Conservation (phyloP, 1,140 invertebrate genomes). For the Lepidotrigona ventralis region DNA sequence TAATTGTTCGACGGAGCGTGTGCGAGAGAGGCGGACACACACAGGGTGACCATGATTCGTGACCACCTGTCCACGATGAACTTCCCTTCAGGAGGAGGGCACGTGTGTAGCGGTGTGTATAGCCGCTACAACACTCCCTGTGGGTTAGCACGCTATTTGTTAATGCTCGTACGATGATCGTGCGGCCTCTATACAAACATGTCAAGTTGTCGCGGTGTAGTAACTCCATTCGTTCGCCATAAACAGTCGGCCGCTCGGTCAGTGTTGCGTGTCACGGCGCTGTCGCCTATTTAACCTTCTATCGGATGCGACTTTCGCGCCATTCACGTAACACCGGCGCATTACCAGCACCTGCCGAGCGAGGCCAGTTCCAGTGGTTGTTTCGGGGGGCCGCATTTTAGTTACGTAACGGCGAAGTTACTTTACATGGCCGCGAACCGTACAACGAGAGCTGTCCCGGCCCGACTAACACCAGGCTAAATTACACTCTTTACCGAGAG, state of each 20-base stretch:
- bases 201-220: conserved; percentile 74
- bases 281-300: conserved; percentile 73
- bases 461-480: conserved; percentile 4
- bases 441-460: not conserved
- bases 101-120: conserved; percentile 40
- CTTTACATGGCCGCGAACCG: conserved; percentile 4
- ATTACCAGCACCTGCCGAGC: conserved; percentile 52
- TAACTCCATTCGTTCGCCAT: conserved; percentile 66
- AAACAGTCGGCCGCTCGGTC: conserved; percentile 66
- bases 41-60: conserved; percentile 43
- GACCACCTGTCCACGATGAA: conserved; percentile 65
- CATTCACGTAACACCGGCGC: conserved; percentile 66
- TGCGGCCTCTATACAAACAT: conserved; percentile 75
- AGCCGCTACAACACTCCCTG: conserved; percentile 43
- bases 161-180: conserved; percentile 66
- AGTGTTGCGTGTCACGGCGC: conserved; percentile 69
- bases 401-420: conserved; percentile 7
- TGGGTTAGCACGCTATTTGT: conserved; percentile 61
- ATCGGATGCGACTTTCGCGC: conserved; percentile 72
- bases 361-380: conserved; percentile 58
- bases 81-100: conserved; percentile 56
- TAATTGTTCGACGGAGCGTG: conserved; percentile 32
- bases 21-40: conserved; percentile 14
- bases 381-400: conserved; percentile 7
- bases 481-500: not conserved